phyloP scores from a whole-genome alignment of 2,888 invertebrate species.

The Stenurella melanura region DNA sequence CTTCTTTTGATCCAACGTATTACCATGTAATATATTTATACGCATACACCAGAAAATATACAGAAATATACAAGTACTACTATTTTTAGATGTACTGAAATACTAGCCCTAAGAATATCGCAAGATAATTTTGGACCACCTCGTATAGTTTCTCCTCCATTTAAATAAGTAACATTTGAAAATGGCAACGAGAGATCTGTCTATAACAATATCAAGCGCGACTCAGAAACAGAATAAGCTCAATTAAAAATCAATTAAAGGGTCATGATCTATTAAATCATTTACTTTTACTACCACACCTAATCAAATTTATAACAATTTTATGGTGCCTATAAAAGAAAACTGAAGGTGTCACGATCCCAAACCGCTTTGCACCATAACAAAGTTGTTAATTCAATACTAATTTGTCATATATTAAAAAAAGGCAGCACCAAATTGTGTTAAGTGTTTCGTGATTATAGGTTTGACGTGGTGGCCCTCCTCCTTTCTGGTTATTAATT shows the following conservation, averaged over 20 bases:
- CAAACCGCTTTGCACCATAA: slow-evolving; percentile 5
- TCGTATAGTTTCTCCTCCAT: neutral
- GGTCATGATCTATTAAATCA: neutral
- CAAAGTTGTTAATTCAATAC: slow-evolving; percentile 19
- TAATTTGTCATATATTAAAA: slow-evolving; percentile 23
- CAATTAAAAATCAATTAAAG: neutral
- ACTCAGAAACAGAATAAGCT: neutral
- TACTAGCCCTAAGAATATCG: too few species aligned
- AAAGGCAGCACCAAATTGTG: slow-evolving; percentile 19
- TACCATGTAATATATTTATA: too few species aligned
- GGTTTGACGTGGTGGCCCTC: slow-evolving; percentile 28
- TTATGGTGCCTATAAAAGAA: slow-evolving; percentile 3
- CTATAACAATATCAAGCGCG: neutral
- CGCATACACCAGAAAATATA: too few species aligned
- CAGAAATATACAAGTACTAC: too few species aligned
- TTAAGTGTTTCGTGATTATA: slow-evolving; percentile 28
- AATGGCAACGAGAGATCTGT: neutral
- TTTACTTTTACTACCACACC: neutral
- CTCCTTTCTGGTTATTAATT: slow-evolving; percentile 29
- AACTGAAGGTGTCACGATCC: neutral
- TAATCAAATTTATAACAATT: neutral
- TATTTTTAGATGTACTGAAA: too few species aligned
- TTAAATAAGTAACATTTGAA: neutral
- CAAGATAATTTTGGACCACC: too few species aligned
- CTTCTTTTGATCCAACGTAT: too few species aligned